Percentiles rank a stretch among this genome's conserved stretches.
Evolutionary conservation across 2,888 invertebrate genomes (phyloP).

Genomic region (Meandrusa payeni): DNA sequence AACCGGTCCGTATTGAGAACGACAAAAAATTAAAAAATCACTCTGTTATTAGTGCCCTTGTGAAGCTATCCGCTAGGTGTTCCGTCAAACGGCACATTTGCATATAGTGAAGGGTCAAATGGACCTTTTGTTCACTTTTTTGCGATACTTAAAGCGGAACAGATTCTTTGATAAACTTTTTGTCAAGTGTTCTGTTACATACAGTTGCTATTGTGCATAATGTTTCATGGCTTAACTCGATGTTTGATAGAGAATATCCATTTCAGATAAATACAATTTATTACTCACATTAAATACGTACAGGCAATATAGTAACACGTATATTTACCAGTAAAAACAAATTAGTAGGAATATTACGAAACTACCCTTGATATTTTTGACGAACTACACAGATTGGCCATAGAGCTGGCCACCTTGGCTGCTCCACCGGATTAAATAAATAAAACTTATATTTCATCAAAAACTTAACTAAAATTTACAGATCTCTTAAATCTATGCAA

Average conservation of each 20-base stretch:
- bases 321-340: no score
- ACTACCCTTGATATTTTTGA: no score
- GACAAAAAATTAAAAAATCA: constrained; percentile 41
- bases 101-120: constrained; percentile 53
- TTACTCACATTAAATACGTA: no score
- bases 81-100: constrained; percentile 41
- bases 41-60: constrained; percentile 50
- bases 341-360: no score
- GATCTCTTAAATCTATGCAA: no score
- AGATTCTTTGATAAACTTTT: constrained; percentile 36
- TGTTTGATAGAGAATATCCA: not conserved
- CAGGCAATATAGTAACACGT: no score
- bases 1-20: constrained; percentile 30
- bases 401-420: no score
- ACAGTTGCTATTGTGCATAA: constrained; percentile 7
- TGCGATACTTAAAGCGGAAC: constrained; percentile 38
- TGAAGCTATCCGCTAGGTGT: constrained; percentile 37
- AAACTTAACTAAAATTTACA: no score
- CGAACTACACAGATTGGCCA: no score
- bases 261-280: not conserved
- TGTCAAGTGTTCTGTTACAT: constrained; percentile 36
- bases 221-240: constrained; percentile 1
- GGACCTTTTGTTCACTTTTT: constrained; percentile 36
- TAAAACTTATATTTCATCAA: no score
- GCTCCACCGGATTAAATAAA: no score